phyloP scores from a whole-genome alignment of 2,888 invertebrate genomes.

The Heliconius ethilla region DNA sequence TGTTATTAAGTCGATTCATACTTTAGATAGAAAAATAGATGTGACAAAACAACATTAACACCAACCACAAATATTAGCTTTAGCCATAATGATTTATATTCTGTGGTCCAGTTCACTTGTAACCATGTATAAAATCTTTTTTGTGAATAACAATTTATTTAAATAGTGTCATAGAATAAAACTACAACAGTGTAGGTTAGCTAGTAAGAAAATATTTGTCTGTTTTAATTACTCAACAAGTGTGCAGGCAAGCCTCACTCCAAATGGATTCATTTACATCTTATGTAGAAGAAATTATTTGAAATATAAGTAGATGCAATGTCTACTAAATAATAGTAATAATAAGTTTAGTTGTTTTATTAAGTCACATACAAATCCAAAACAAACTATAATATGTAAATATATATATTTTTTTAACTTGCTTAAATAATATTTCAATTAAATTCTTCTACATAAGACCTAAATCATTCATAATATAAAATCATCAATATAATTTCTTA shows the following conservation, averaged over 20 bases:
- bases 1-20: conserved; percentile 64
- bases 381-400: not conserved
- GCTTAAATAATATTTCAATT: conserved; percentile 1
- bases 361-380: not conserved
- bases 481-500: conserved; percentile 14
- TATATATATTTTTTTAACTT: not conserved
- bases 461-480: conserved; percentile 6
- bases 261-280: conserved; percentile 45
- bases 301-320: not conserved
- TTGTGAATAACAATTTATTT: conserved; percentile 50
- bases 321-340: not conserved
- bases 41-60: conserved; percentile 67
- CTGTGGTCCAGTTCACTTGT: conserved; percentile 59
- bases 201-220: conserved; percentile 66
- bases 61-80: conserved; percentile 56
- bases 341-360: not conserved
- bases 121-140: conserved; percentile 46
- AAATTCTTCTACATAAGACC: conserved; percentile 4
- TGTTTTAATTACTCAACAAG: conserved; percentile 62
- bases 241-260: conserved; percentile 66
- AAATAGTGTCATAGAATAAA: conserved; percentile 58
- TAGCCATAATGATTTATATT: conserved; percentile 49
- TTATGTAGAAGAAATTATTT: not conserved
- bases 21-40: conserved; percentile 74
- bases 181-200: conserved; percentile 57